Evolutionary conservation across 2,888 invertebrate genomes (phyloP).

Genomic region (Leucophenga maculata): DNA sequence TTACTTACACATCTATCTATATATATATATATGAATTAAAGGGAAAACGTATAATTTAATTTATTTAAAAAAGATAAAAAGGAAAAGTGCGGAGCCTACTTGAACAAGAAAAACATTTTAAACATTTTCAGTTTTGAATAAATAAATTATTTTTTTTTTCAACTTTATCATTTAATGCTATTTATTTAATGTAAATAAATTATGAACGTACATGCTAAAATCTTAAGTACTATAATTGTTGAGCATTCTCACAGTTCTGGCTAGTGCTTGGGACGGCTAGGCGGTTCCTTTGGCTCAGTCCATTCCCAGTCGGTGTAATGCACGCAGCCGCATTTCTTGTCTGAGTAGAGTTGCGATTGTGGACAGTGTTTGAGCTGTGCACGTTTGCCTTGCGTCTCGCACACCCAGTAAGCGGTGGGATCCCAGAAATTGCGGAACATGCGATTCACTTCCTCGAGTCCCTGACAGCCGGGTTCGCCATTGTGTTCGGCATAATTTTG

Average conservation of each 20-base stretch:
- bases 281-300: slow-evolving; percentile 65
- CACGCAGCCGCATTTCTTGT: slow-evolving; percentile 58
- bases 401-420: slow-evolving; percentile 67
- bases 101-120: background rate
- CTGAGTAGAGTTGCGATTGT: slow-evolving; percentile 59
- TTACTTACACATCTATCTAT: background rate
- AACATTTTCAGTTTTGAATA: background rate
- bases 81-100: too few species aligned
- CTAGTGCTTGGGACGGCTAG: slow-evolving; percentile 59
- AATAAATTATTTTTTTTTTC: slow-evolving; percentile 30
- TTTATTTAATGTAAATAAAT: slow-evolving; percentile 48
- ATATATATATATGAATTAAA: too few species aligned
- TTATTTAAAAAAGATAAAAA: too few species aligned
- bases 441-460: slow-evolving; percentile 61
- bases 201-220: slow-evolving; percentile 22
- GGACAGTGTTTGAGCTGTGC: slow-evolving; percentile 59
- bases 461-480: slow-evolving; percentile 67
- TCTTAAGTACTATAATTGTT: slow-evolving; percentile 9
- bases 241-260: background rate
- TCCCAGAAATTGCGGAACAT: slow-evolving; percentile 69
- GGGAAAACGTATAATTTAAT: background rate
- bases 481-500: slow-evolving; percentile 58
- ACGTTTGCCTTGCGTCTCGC: slow-evolving; percentile 56
- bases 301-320: slow-evolving; percentile 65
- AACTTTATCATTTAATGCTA: slow-evolving; percentile 13